A percentile compares a stretch with the other conserved stretches of the same genome.
phyloP scores from a whole-genome alignment of 2,113 vertebrate genomes.

The Cyanocitta stelleri region DNA sequence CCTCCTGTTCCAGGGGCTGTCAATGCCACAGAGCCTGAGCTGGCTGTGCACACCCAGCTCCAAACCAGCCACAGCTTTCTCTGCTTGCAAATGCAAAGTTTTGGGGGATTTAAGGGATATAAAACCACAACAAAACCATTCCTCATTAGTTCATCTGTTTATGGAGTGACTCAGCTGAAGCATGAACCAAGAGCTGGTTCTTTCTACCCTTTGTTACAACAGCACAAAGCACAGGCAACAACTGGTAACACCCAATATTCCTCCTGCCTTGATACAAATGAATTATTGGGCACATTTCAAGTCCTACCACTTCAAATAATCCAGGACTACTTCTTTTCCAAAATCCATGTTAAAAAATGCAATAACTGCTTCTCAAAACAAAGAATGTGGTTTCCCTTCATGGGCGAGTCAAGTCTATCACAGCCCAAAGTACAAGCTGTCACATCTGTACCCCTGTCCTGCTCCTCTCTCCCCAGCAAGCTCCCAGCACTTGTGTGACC shows the following conservation, averaged over 20 bases:
- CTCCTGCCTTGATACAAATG: rapidly evolving
- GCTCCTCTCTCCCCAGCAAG: neutral
- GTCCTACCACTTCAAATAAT: neutral
- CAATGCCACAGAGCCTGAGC: neutral
- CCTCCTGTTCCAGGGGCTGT: neutral
- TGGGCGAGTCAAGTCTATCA: neutral
- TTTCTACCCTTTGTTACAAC: neutral
- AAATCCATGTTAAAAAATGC: neutral
- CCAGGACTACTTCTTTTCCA: neutral
- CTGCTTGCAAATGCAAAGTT: neutral
- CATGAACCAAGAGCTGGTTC: neutral
- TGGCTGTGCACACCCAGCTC: neutral
- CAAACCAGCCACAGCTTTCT: neutral
- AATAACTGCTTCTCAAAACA: neutral
- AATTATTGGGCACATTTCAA: neutral
- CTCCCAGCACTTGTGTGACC: neutral
- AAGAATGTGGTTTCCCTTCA: neutral
- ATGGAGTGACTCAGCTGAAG: neutral
- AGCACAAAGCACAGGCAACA: neutral
- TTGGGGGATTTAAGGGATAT: neutral
- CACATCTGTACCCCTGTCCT: neutral
- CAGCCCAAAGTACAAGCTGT: neutral
- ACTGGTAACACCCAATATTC: neutral
- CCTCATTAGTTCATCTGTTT: neutral
- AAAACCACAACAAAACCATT: neutral